These are phyloP conservation scores for Lutraria rhynchaena DNA, from an alignment of 1,140 invertebrate genomes.

Conservation along the genomic window DNA sequence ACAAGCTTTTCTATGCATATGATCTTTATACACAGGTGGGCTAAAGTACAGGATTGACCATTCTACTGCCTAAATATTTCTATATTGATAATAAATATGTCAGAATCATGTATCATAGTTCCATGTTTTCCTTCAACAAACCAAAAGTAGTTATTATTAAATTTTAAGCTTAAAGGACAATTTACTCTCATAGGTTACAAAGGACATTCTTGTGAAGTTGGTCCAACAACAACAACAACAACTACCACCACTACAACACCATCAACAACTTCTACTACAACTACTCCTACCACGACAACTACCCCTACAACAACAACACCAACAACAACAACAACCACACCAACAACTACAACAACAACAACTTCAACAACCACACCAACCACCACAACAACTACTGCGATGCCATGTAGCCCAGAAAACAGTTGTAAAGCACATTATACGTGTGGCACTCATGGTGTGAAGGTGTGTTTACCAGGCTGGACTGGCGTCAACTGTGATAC, in stretches of 20 bases:
- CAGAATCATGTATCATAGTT: no score
- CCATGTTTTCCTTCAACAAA: no score
- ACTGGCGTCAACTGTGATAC: conserved; percentile 45
- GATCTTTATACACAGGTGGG: no score
- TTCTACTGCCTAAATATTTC: no score
- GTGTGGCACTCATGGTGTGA: conserved; percentile 30
- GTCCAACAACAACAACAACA: conserved; percentile 32
- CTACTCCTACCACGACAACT: neutral
- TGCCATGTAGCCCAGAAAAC: conserved; percentile 25
- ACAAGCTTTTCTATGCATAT: no score
- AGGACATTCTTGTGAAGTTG: conserved; percentile 33
- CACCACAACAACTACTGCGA: conserved; percentile 35
- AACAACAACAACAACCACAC: neutral
- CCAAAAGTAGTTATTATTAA: no score
- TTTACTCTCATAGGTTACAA: conserved; percentile 31
- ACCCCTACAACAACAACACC: conserved; percentile 44
- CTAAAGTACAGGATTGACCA: no score
- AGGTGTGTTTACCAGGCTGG: conserved; percentile 47
- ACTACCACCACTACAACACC: conserved; percentile 40
- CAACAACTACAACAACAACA: no score
- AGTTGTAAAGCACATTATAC: conserved; percentile 45
- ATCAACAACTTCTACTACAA: conserved; percentile 21
- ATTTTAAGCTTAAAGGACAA: no score
- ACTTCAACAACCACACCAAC: conserved; percentile 3
- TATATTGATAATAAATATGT: no score